Percentiles rank a stretch among this genome's conserved stretches.
Evolutionary conservation across 2,113 vertebrate genomes (phyloP).

Genomic region (Plectropomus leopardus): DNA sequence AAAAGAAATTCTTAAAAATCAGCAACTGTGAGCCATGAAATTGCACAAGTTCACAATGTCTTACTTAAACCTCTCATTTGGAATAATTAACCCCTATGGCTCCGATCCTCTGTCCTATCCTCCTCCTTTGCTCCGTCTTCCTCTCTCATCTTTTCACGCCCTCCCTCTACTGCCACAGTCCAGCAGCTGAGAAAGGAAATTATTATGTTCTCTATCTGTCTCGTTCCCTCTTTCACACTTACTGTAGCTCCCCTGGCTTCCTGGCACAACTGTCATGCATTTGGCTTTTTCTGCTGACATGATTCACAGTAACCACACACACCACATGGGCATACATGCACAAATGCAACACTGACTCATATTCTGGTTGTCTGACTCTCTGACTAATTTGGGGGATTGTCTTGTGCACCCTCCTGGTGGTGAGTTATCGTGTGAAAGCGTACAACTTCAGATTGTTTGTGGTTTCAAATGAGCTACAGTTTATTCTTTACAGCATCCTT

Average conservation of each 20-base stretch:
- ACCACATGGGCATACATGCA: conserved; percentile 28
- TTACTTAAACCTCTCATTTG: conserved; percentile 67
- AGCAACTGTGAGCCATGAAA: conserved; percentile 43
- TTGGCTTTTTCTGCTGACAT: conserved; percentile 47
- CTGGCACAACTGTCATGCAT: conserved; percentile 43
- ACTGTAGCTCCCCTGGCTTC: conserved; percentile 37
- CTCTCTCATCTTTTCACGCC: conserved; percentile 49
- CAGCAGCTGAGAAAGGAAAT: conserved; percentile 71
- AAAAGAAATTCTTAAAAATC: neutral
- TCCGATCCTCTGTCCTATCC: conserved; percentile 8
- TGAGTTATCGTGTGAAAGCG: conserved; percentile 2
- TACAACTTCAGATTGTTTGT: conserved; percentile 4
- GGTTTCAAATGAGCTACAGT: neutral
- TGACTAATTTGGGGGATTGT: conserved; percentile 21
- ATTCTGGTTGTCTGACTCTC: conserved; percentile 19
- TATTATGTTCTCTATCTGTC: conserved; percentile 66
- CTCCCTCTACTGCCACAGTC: conserved; percentile 38
- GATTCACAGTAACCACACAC: conserved; percentile 56
- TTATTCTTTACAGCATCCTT: neutral
- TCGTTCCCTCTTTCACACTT: conserved; percentile 25
- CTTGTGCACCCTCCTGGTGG: conserved; percentile 32
- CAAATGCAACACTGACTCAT: conserved; percentile 55
- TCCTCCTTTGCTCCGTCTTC: conserved; percentile 48
- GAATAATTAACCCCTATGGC: conserved; percentile 75
- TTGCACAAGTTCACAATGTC: conserved; percentile 30